Evolutionary conservation across 2,113 vertebrate genomes (phyloP), one percentile per base, ranked within the genome.

Genomic region (Maccullochella peelii): DNA sequence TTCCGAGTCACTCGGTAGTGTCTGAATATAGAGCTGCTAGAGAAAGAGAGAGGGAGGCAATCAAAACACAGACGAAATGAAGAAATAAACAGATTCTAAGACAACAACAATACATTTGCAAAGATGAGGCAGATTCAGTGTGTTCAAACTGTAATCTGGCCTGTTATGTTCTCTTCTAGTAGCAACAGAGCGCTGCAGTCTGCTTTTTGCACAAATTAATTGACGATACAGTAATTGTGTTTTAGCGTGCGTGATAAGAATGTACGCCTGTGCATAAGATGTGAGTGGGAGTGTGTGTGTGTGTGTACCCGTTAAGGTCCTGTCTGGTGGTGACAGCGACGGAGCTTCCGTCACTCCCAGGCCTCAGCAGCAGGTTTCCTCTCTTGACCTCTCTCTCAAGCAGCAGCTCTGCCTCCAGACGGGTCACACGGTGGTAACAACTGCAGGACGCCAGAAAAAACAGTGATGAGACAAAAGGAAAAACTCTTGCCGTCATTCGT

Each of bases 361-460:
- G 96, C 16, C 96, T 89, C 77, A 98, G 90, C 82, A 98, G 85
- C 75, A 97, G 36, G 86, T 96, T 97, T 16, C 97, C 97, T 30
- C 76, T 83, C 0, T 89, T 89, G 0, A 80, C 55, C 15, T 96
- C 88, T 75, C 73, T 94, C 82, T 96, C 96, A 44, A 97, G 92
- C 57, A 97, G 90, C 40, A 90, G 58, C 77, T 96, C 94, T 0
- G 97, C 96, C 80, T 97, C 97, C 15, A 84, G 44, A 1, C 96
- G 93, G 15, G 92, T 94, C 61, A 97, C 93, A 0, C 61, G 54
- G 40, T 96, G 82, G 85, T 91, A 97, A 88, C 97, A 98, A 3
- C 97, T 95, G 78, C 23, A 61, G 30, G 25, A 44, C 3, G 12
- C 8, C 21, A 69, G 23, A 55, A 40, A 70, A 67, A 58, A 72